Conservation (phyloP, 2,888 invertebrate genomes). For the Hydriomena furcata region DNA sequence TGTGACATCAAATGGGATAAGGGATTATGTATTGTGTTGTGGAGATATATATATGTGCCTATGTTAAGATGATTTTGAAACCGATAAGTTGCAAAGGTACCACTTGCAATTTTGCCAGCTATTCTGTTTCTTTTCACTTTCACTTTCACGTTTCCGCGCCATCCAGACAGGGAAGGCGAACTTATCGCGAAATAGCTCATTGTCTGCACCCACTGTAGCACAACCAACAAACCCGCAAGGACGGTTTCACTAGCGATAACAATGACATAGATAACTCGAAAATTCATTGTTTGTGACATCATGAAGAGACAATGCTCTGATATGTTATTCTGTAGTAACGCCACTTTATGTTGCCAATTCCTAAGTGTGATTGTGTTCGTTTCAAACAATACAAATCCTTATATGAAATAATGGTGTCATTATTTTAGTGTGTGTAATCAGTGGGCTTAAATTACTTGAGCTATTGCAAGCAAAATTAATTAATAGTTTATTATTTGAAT, state of each 20-base stretch:
- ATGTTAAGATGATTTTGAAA: too few species aligned
- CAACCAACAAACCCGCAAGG: constrained; percentile 56
- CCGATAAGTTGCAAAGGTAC: too few species aligned
- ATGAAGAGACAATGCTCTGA: constrained; percentile 53
- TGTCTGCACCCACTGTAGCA: constrained; percentile 58
- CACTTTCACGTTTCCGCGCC: constrained; percentile 70
- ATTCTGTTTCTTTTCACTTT: constrained; percentile 52
- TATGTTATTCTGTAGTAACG: constrained; percentile 17
- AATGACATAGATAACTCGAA: constrained; percentile 47
- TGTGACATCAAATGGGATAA: too few species aligned
- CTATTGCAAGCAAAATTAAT: neutral
- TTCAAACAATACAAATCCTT: constrained; percentile 23
- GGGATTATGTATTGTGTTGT: too few species aligned
- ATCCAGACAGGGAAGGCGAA: constrained; percentile 53
- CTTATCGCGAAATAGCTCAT: constrained; percentile 67
- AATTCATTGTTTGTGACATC: constrained; percentile 51
- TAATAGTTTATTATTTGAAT: neutral
- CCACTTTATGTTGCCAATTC: constrained; percentile 25
- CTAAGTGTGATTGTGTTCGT: constrained; percentile 30
- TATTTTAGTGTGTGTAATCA: neutral
- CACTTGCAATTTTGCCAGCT: neutral
- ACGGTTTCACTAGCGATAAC: constrained; percentile 67
- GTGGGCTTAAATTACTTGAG: constrained; percentile 1
- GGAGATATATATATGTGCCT: too few species aligned
- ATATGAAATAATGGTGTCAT: constrained; percentile 22